Evolutionary conservation across 2,888 invertebrate genomes (phyloP), one percentile per base, ranked within the genome.

Genomic region (Eugnorisma glareosa): DNA sequence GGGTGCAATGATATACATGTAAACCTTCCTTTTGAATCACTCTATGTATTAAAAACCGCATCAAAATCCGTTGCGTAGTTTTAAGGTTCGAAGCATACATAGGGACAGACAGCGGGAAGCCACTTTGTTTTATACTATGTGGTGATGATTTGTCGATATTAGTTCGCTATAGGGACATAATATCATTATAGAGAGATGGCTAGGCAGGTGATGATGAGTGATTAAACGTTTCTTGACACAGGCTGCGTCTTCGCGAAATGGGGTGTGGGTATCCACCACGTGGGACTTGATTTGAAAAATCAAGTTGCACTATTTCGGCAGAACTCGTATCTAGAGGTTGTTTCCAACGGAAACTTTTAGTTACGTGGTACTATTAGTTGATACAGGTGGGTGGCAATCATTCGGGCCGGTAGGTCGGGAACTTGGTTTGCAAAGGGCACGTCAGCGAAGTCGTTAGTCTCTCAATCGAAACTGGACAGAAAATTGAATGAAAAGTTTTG

Each of bases 321-420:
- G 11, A 75, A 10, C 31, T 43, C 13, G 74, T 73, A 8, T 7
- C 10, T 31, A 2, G 31, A n/a, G 37, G 7, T 35, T 18, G 31
- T 64, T 40, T 21, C n/a, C 10, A n/a, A 40, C 21, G n/a, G 1
- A 18, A 28, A 10, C 11, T 79, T 45, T 40, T 40, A 64, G 11
- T 63, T 54, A 28, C 45, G 69, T 21, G 48, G 18, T 37, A 45
- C 8, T 45, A 37, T 70, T 70, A 45, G 6, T 87, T 81, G 73
- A 70, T 79, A n/a, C n/a, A 73, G 69, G 43, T 68, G 68, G 63
- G 31, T 76, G 63, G 75, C 82, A 87, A 87, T 87, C 83, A 82
- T 72, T 43, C 74, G 82, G 68, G 43, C 64, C 67, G 69, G 37
- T 77, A 31, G 51, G 61, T 69, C 63, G 35, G 43, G 67, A 70